These are phyloP conservation scores for Cryptocheilus praepositus DNA, from an alignment of 2,888 invertebrate genomes.

Conservation along the genomic window DNA sequence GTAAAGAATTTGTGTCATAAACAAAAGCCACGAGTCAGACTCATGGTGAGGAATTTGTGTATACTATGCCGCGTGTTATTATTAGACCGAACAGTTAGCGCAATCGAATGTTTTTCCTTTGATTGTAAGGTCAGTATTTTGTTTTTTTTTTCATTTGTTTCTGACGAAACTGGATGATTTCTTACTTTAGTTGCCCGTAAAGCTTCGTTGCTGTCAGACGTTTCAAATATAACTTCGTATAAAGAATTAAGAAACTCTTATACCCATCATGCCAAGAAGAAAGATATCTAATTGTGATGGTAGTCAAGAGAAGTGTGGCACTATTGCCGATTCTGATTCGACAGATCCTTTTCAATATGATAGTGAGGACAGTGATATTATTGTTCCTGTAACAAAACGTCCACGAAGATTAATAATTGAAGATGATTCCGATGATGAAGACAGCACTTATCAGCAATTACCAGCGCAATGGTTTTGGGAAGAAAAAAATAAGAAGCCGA, in stretches of 20 bases:
- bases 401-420: constrained; percentile 24
- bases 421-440: constrained; percentile 29
- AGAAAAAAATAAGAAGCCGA: constrained; percentile 5
- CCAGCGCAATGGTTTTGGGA: constrained; percentile 17
- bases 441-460: constrained; percentile 22
- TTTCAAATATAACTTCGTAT: constrained; percentile 25
- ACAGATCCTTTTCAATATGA: constrained; percentile 25
- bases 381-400: constrained; percentile 23
- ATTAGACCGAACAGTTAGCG: constrained; percentile 2
- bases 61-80: constrained; percentile 16
- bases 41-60: constrained; percentile 15
- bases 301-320: constrained; percentile 21
- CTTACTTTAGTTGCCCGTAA: constrained; percentile 24
- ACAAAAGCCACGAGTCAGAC: constrained; percentile 12
- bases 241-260: constrained; percentile 20
- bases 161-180: constrained; percentile 19
- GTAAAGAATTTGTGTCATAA: constrained; percentile 14
- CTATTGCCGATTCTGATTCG: constrained; percentile 29
- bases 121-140: constrained; percentile 20
- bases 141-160: constrained; percentile 17
- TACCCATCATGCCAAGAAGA: constrained; percentile 9
- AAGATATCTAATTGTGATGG: constrained; percentile 20
- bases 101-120: constrained; percentile 13
- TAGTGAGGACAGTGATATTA: constrained; percentile 26
- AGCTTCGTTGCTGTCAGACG: constrained; percentile 21